Percentiles rank a stretch among this genome's conserved stretches.
phyloP scores from a whole-genome alignment of 2,888 invertebrate species.

The Sipha maydis region DNA sequence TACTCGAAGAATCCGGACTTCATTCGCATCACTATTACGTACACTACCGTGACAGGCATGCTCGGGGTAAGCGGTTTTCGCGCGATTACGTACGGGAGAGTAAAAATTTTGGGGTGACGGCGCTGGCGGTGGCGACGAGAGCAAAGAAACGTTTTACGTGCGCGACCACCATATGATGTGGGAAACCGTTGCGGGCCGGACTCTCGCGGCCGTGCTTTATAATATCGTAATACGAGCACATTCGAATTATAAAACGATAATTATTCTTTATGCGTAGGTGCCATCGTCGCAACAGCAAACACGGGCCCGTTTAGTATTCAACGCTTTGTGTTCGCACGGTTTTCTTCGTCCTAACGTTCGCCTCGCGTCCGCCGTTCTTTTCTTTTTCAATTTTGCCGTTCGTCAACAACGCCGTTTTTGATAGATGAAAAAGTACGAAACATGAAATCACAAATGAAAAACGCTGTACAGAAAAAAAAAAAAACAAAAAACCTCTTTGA shows the following conservation, averaged over 20 bases:
- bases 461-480: background rate
- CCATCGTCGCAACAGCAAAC: no score
- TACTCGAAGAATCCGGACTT: no score
- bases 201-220: no score
- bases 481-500: background rate
- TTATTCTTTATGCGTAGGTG: background rate
- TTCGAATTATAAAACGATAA: background rate
- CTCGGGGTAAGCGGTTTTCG: no score
- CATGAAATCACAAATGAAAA: background rate
- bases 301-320: constrained; percentile 6
- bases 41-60: no score
- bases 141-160: background rate
- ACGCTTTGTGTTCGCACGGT: constrained; percentile 10
- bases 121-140: background rate
- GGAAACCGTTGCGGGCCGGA: no score
- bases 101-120: background rate
- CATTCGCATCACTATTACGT: no score
- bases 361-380: background rate
- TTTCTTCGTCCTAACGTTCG: background rate
- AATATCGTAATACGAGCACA: background rate
- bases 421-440: background rate
- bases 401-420: background rate
- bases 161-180: background rate
- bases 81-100: background rate
- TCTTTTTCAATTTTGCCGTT: background rate